A percentile compares a stretch with the other conserved stretches of the same genome.
Conservation (phyloP, 2,113 vertebrate species). For the Tretioscincus oriximinensis region DNA sequence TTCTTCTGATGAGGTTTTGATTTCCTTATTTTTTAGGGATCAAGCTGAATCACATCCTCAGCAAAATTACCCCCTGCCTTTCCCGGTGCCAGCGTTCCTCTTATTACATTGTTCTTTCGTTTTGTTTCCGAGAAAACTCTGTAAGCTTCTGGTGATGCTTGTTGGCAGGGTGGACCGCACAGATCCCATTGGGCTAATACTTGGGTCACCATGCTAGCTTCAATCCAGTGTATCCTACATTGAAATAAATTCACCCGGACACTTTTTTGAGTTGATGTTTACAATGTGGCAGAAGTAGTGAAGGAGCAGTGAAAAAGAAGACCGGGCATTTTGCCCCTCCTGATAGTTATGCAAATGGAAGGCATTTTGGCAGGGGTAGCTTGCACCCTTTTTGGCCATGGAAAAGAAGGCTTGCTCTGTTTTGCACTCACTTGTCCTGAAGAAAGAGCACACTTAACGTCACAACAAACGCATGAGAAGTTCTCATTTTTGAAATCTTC, state of each 20-base stretch:
- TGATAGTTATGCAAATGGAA: background rate
- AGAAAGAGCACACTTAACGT: background rate
- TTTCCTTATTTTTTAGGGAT: background rate
- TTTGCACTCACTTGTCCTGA: background rate
- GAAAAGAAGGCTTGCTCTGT: background rate
- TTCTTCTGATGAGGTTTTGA: background rate
- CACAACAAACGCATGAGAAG: fast-evolving
- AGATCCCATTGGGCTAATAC: too few relatives aligned
- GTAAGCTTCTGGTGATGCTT: too few relatives aligned
- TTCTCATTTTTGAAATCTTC: background rate
- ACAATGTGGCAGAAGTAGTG: background rate
- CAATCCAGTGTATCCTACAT: background rate
- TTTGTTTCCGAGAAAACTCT: background rate
- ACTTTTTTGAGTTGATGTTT: background rate
- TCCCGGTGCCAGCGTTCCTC: background rate
- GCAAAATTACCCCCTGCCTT: background rate
- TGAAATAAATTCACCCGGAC: background rate
- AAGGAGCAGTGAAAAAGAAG: background rate
- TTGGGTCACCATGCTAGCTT: background rate
- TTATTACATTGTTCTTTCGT: background rate
- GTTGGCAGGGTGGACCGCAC: background rate
- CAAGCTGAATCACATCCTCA: background rate
- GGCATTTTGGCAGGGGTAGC: background rate
- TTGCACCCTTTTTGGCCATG: background rate
- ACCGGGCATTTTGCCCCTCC: background rate